Conservation (phyloP, 2,888 invertebrate genomes). For the Yponomeuta sedellus region DNA sequence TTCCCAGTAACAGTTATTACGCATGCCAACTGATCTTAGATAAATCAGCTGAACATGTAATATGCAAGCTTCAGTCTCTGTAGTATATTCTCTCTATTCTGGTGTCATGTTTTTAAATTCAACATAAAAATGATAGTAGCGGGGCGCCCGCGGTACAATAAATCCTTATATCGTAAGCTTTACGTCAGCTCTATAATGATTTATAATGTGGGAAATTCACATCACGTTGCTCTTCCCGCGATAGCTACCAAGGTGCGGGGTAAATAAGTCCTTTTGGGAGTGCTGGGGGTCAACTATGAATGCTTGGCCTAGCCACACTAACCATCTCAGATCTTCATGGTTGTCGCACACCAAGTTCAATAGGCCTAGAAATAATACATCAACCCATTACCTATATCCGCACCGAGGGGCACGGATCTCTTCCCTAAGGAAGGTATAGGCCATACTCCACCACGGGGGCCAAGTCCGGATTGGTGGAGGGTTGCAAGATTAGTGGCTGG, state of each 20-base stretch:
- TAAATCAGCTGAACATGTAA: no score
- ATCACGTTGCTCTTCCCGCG: constrained; percentile 21
- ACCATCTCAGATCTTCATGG: not conserved
- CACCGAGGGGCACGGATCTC: no score
- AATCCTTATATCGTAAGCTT: constrained; percentile 31
- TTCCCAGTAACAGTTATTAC: no score
- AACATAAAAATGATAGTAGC: not conserved
- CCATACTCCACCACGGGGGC: no score
- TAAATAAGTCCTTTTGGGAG: not conserved
- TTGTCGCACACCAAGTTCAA: not conserved
- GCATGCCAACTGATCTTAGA: no score
- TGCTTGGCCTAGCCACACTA: not conserved
- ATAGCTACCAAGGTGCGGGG: not conserved
- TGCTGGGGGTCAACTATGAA: not conserved
- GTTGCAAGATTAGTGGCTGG: no score
- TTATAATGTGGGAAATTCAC: constrained; percentile 44
- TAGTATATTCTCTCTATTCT: not conserved
- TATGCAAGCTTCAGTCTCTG: no score
- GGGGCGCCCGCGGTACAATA: constrained; percentile 25
- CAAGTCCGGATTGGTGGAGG: no score
- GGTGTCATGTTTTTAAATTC: not conserved
- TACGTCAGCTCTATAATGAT: constrained; percentile 36
- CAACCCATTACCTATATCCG: no score
- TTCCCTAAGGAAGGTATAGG: no score
- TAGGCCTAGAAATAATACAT: no score